Evolutionary conservation across 2,888 invertebrate species (phyloP).

Genomic region (Stenodema calcarata): DNA sequence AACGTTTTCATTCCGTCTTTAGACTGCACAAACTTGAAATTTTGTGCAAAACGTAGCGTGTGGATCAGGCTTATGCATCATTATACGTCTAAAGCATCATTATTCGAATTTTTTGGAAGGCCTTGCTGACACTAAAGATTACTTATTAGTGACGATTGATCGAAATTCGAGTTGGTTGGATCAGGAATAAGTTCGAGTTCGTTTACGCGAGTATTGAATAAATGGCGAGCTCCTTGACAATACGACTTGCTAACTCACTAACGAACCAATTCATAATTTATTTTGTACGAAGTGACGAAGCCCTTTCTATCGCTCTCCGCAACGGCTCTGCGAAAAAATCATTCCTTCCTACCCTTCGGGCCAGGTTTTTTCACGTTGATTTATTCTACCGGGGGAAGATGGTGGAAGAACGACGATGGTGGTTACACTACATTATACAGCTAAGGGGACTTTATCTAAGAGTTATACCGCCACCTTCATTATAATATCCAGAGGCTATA

Average conservation of each 20-base stretch:
- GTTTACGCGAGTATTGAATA: not conserved
- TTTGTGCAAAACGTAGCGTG: too few species aligned
- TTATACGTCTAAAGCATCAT: too few species aligned
- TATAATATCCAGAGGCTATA: slow-evolving; percentile 45
- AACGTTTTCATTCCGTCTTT: too few species aligned
- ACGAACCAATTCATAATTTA: slow-evolving; percentile 43
- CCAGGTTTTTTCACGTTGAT: slow-evolving; percentile 23
- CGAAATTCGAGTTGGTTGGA: not conserved
- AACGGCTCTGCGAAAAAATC: not conserved
- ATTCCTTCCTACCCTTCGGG: not conserved
- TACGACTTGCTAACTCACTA: not conserved
- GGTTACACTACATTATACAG: slow-evolving; percentile 44
- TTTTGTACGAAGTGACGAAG: not conserved
- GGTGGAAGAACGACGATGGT: not conserved
- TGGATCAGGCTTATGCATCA: too few species aligned
- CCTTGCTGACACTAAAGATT: too few species aligned
- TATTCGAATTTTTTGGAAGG: too few species aligned
- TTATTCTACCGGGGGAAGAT: slow-evolving; percentile 15
- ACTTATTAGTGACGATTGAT: too few species aligned
- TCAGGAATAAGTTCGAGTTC: not conserved
- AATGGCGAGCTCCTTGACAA: not conserved
- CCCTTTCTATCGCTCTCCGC: not conserved
- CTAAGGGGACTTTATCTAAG: slow-evolving; percentile 47
- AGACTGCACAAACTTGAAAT: too few species aligned
- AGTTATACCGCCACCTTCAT: slow-evolving; percentile 48